Evolutionary conservation across 92 coral and sea anemone species (phyloP), one percentile per base, ranked within the genome.

Genomic region (Virgularia gustaviana): DNA sequence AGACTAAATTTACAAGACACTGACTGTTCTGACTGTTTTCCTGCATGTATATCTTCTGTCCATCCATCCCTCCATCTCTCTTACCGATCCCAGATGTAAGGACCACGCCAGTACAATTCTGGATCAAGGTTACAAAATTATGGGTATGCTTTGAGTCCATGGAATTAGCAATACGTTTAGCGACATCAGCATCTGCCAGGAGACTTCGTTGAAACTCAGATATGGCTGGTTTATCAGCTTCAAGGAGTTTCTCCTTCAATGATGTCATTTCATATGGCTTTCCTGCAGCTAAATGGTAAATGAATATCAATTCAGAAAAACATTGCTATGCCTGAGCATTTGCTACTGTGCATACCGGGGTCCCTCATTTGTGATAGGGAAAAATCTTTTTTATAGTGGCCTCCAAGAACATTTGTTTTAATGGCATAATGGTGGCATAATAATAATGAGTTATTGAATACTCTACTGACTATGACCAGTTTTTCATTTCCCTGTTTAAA

Each of bases 121-220:
- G 39, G 32, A 67, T 12, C 33, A 49, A 45, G 11, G 74, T 67
- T 43, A 67, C 74, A 67, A 67, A 67, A 25, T 67, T 67, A 8
- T 57, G 38, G 2, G 74, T 67, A 31, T 67, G 45, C 18, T 67
- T 67, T 6, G 74, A 22, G 28, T 67, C 74, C 58, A 67, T 4
- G 3, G 59, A 11, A 31, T 67, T 67, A 3, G 74, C 74, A 47
- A 67, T 49, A 23, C 74, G 51, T 44, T 67, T 67, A 5, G 74
- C 74, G 15, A 67, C 74, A 27, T 67, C 74, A 2, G 74, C 74
- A 30, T 67, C 74, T 25, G 74, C 74, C 35, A 67, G 60, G 13
- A 67, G 74, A 32, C 74, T 67, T 25, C 60, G 51, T 47, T 67
- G 58, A 47, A 67, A 67, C 42, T 67, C 74, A 4, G 74, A 67